Evolutionary conservation across 1,140 invertebrate species (phyloP), one percentile per base, ranked within the genome.

Genomic region (Scaptomyza montana): DNA sequence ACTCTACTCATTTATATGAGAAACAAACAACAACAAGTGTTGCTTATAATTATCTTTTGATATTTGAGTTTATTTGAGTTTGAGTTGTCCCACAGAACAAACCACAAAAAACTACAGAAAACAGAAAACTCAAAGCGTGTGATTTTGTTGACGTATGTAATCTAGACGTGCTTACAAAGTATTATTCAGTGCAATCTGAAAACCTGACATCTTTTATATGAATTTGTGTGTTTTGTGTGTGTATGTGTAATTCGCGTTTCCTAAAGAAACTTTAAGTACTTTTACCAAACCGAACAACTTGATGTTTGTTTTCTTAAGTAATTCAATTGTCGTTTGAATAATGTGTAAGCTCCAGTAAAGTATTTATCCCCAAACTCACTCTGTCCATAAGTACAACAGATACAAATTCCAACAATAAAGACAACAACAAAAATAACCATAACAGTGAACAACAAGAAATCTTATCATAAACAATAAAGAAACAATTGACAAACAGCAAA

Each of bases 221-320:
- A 59, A 66, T 66, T 82, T 89, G 84, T 89, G 81, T 86, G 79
- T 89, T 80, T 89, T 74, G 55, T 73, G 56, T 73, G 12, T 43
- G 39, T 43, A 47, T 67, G 53, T 73, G 33, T 59, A 3, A 25
- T 25, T 25, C 21, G 63, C 61, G 70, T 54, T 63, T 46, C 10
- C 28, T 59, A 51, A 65, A 33, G 47, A 67, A 36, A 9, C 33
- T 36, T 36, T 2, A 36, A 36, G 33, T 36, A 36, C 33, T 36
- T 36, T 49, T 16, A 56, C 25, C 33, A 53, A 51, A 33, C 28
- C 53, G 41, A 53, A 55, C 49, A 67, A 72, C 19, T 72, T 55
- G 13, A 47, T 72, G 64, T 67, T 59, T 59, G 55, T 56, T 54
- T 60, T 67, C 49, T 33, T 51, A 66, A 47, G 28, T 55, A 47